These are phyloP conservation scores for Parnassius smintheus DNA, from an alignment of 2,888 invertebrate species.

Conservation along the genomic window DNA sequence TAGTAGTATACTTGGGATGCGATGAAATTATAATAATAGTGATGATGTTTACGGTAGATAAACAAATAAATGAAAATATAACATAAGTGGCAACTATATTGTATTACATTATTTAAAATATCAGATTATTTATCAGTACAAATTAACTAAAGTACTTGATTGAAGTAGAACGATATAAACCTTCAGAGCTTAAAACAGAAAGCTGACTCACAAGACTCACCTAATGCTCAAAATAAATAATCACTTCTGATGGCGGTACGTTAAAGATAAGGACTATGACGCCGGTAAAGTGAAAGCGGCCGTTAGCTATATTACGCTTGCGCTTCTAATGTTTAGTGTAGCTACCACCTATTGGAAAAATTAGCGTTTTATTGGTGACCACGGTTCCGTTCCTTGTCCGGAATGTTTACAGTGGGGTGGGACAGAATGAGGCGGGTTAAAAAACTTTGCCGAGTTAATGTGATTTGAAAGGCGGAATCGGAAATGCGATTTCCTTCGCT, in stretches of 20 bases:
- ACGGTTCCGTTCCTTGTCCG: conserved; percentile 52
- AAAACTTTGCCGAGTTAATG: conserved; percentile 54
- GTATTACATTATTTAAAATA: neutral
- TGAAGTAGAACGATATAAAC: no score
- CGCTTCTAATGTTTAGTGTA: conserved; percentile 29
- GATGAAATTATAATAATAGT: no score
- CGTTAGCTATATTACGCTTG: neutral
- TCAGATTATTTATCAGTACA: neutral
- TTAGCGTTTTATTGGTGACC: conserved; percentile 68
- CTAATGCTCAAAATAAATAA: no score
- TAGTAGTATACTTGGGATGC: no score
- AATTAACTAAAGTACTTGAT: no score
- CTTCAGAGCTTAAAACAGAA: no score
- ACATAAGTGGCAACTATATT: neutral
- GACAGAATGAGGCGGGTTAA: conserved; percentile 38
- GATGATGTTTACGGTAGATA: no score
- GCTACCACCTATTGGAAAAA: conserved; percentile 46
- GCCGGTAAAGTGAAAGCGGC: no score
- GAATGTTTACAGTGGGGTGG: conserved; percentile 50
- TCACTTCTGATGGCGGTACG: no score
- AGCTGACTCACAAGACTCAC: no score
- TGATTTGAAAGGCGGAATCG: conserved; percentile 49
- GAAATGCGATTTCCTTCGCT: conserved; percentile 44
- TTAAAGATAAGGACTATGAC: no score
- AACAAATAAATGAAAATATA: neutral